Evolutionary conservation across 1,140 invertebrate genomes (phyloP), one percentile per base, ranked within the genome.

Genomic region (Steinernema feltiae): DNA sequence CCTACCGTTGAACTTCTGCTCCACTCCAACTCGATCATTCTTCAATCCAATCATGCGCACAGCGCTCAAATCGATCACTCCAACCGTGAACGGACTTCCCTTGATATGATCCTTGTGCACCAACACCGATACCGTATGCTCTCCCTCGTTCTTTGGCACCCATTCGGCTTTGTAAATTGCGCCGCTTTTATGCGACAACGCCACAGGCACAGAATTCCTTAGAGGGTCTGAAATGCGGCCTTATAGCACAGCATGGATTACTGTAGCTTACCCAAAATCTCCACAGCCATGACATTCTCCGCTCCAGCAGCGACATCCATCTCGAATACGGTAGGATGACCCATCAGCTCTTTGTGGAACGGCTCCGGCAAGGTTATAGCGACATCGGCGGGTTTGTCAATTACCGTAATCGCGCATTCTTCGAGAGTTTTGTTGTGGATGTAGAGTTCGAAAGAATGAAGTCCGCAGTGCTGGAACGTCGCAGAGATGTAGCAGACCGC

Each of bases 31-130:
- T 30, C 32, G 32, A n/a, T 81, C 85, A 32, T 84, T 83, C 32
- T 72, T 73, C 35, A 85, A 69, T 17, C 84, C 84, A 48, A 85
- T 79, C 15, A 85, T 41, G 31, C 80, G 30, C 46, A 89, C 88
- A 75, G 88, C 89, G 21, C 89, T 91, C 71, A 92, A 87, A 12
- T 93, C 92, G 24, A 91, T 91, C 7, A 95, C 92, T 80, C 91
- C 89, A 0, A 95, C 95, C 32, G 91, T 92, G 86, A 95, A 94
- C 0, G 94, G 93, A n/a, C 93, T 94, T 0, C 93, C 93, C 78
- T 91, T 91, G 0, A 96, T 91, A 63, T 92, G 91, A 80, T 93
- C 91, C 29, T 91, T 91, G 75, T 93, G 93, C 1, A 94, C 90
- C 29, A 92, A 88, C 21, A 96, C 90, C 69, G 91, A 90, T 18